These are phyloP conservation scores for Ibidorhyncha struthersii DNA, from an alignment of 2,113 vertebrate species.

Conservation along the genomic window DNA sequence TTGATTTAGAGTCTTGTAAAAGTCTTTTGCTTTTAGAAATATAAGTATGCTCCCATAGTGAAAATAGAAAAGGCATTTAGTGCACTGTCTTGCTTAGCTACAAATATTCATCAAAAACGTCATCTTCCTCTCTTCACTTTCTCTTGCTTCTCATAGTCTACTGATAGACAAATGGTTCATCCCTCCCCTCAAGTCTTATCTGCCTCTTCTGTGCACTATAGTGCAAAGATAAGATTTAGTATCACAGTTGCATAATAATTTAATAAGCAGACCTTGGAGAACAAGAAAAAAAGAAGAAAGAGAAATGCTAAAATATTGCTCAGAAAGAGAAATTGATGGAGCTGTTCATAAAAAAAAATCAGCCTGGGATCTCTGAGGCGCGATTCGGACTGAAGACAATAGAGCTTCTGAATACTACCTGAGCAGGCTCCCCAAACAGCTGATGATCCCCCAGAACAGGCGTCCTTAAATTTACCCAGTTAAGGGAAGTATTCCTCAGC, in stretches of 20 bases:
- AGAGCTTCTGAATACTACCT: not conserved
- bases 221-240: conserved; percentile 55
- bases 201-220: conserved; percentile 6
- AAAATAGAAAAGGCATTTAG: conserved; percentile 33
- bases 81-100: conserved; percentile 7
- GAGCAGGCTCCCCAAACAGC: not conserved
- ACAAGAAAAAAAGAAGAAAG: conserved; percentile 6
- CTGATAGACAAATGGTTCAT: conserved; percentile 42
- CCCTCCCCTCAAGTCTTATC: conserved; percentile 12
- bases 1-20: conserved; percentile 56
- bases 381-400: not conserved
- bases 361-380: not conserved
- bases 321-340: conserved; percentile 33
- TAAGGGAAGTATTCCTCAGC: not conserved
- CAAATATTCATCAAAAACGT: conserved; percentile 30
- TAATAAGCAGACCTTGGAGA: conserved; percentile 51
- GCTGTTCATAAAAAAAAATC: not conserved
- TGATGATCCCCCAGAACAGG: not conserved
- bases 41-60: not conserved
- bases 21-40: conserved; percentile 32
- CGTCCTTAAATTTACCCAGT: not conserved
- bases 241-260: conserved; percentile 46
- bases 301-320: conserved; percentile 47
- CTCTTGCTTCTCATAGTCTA: conserved; percentile 4
- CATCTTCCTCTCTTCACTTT: not conserved